phyloP scores from a whole-genome alignment of 2,113 vertebrate genomes.

The Platysternon megacephalum region DNA sequence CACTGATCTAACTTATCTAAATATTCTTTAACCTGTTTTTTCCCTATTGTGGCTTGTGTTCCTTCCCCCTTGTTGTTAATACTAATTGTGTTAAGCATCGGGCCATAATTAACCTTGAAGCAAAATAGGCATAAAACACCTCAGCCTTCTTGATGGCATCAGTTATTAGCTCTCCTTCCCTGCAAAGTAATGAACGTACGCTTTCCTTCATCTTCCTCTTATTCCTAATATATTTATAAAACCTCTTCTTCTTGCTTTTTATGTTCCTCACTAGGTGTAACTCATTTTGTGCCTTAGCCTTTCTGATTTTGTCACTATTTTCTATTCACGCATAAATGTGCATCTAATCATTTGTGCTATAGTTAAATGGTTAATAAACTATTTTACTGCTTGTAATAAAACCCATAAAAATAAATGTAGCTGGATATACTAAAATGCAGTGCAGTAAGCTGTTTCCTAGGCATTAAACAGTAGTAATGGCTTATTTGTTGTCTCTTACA shows the following conservation, averaged over 20 bases:
- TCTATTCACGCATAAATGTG: background rate
- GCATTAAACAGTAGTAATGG: conserved; percentile 29
- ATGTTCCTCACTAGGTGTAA: background rate
- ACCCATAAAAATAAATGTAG: conserved; percentile 53
- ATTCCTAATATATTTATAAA: background rate
- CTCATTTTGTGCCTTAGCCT: background rate
- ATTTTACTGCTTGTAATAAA: conserved; percentile 43
- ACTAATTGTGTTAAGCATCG: too few relatives aligned
- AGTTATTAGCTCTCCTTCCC: background rate
- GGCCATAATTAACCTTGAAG: background rate
- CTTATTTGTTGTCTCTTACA: conserved; percentile 3
- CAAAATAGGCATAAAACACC: background rate
- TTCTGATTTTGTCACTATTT: background rate
- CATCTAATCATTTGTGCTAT: conserved; percentile 5
- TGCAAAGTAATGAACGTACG: too few relatives aligned
- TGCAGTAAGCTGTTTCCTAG: conserved; percentile 34
- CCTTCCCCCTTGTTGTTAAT: too few relatives aligned
- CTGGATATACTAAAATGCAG: conserved; percentile 18
- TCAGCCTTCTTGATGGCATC: background rate
- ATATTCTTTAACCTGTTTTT: too few relatives aligned
- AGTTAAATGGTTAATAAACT: conserved; percentile 18
- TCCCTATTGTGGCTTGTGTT: too few relatives aligned
- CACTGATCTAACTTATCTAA: too few relatives aligned
- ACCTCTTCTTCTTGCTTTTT: background rate
- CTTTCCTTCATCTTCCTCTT: background rate